phyloP scores from a whole-genome alignment of 2,113 vertebrate genomes.

The Ameiurus melas region DNA sequence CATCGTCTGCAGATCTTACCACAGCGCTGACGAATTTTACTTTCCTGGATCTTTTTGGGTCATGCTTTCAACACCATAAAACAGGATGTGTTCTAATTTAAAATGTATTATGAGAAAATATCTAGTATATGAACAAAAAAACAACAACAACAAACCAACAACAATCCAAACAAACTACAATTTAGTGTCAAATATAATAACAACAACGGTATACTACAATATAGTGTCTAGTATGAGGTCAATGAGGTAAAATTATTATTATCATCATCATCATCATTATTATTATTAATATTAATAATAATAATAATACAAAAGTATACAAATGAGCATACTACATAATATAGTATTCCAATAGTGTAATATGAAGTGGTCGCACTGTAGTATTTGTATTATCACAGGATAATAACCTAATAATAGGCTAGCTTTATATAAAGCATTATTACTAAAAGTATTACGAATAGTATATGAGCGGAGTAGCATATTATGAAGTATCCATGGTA shows the following conservation, averaged over 20 bases:
- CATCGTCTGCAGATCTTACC: not conserved
- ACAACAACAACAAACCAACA: no score
- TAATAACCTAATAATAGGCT: no score
- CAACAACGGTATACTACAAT: not conserved
- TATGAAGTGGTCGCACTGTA: no score
- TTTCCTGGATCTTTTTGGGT: not conserved
- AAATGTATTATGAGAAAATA: not conserved
- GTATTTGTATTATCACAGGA: no score
- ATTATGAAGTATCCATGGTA: no score
- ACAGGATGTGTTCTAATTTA: not conserved
- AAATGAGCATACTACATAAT: not conserved
- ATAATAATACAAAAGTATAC: not conserved
- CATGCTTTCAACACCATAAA: not conserved
- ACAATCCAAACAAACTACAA: not conserved
- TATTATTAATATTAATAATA: not conserved
- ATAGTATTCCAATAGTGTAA: not conserved
- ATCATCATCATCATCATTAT: not conserved
- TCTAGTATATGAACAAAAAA: no score
- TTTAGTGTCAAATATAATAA: not conserved
- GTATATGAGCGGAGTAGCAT: no score
- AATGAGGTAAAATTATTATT: not conserved
- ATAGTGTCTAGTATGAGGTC: not conserved
- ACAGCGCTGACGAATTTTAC: constrained; percentile 1
- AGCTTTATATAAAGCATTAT: not conserved
- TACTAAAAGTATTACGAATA: no score